Conservation (phyloP, 2,113 vertebrate species). For the Campylomormyrus numenius region DNA sequence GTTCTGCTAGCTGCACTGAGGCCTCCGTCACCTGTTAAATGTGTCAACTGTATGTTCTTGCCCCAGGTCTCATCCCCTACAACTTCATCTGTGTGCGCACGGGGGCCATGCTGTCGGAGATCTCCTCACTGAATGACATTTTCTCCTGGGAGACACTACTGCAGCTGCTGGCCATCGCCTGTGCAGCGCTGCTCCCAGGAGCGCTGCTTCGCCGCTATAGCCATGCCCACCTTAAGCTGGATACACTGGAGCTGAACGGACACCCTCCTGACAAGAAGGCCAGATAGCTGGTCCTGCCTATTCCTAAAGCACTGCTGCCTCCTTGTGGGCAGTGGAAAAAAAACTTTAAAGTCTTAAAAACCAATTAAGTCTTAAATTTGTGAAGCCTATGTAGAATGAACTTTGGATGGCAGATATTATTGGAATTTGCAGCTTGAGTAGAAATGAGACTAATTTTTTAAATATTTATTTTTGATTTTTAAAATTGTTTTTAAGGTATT, state of each 20-base stretch:
- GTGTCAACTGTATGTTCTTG: not conserved
- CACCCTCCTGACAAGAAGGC: constrained; percentile 47
- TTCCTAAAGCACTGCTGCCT: not conserved
- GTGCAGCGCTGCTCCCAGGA: constrained; percentile 79
- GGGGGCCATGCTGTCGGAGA: constrained; percentile 83
- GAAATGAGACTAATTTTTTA: not conserved
- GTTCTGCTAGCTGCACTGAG: not conserved
- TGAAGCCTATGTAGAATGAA: not conserved
- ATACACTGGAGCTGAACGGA: constrained; percentile 45
- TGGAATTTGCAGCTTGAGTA: not conserved
- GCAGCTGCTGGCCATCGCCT: constrained; percentile 80
- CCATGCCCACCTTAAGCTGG: constrained; percentile 62
- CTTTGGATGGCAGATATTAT: not conserved
- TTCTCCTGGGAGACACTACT: constrained; percentile 84
- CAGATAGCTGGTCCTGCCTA: constrained; percentile 48
- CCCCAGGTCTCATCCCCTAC: constrained; percentile 84
- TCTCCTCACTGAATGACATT: constrained; percentile 84
- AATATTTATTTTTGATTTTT: not conserved
- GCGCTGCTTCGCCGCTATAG: constrained; percentile 78
- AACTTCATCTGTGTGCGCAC: constrained; percentile 97
- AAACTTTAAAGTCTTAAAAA: not conserved
- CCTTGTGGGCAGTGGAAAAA: not conserved
- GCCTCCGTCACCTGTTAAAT: not conserved
- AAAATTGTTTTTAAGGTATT: not conserved
- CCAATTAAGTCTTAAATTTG: not conserved